These are phyloP conservation scores for Hypocryptadius cinnamomeus DNA, from an alignment of 2,113 vertebrate genomes.

Conservation along the genomic window DNA sequence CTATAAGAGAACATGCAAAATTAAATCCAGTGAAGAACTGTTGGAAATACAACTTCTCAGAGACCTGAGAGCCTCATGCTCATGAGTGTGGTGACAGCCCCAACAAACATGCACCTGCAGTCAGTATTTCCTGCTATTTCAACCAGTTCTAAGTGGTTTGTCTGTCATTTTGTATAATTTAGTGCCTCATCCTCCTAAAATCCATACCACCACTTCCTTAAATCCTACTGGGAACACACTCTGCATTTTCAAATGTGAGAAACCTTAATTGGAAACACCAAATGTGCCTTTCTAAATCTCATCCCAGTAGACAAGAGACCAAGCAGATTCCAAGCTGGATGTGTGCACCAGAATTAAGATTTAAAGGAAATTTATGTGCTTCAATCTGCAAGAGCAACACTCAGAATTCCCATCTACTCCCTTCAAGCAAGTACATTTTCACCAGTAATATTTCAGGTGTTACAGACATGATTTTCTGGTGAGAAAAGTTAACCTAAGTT, in stretches of 20 bases:
- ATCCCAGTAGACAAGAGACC: neutral
- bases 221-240: neutral
- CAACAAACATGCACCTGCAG: neutral
- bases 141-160: neutral
- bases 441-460: neutral
- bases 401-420: neutral
- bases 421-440: neutral
- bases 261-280: neutral
- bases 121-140: neutral
- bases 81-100: neutral
- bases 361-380: neutral
- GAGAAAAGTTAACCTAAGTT: neutral
- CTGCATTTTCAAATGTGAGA: neutral
- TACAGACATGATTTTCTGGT: neutral
- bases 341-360: neutral
- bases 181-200: neutral
- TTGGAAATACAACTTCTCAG: neutral
- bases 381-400: neutral
- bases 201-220: neutral
- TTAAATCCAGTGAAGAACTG: neutral
- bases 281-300: neutral
- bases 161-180: neutral
- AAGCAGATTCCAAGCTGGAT: neutral
- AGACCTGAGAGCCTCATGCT: neutral
- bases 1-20: neutral